Conservation (phyloP, 1,140 invertebrate species). For the Anadara kagoshimensis region DNA sequence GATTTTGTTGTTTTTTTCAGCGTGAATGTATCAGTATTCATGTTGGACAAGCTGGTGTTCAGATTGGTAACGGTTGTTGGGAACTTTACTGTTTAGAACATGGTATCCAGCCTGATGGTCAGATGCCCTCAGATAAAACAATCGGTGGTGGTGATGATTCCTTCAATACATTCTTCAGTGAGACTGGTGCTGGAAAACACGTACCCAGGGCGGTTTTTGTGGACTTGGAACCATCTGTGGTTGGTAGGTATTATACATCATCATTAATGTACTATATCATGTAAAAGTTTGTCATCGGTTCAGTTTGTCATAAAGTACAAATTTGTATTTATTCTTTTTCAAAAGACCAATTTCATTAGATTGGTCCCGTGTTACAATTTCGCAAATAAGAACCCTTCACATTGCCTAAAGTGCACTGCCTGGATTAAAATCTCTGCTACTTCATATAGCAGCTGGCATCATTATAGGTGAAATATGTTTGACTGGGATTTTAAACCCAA, state of each 20-base stretch:
- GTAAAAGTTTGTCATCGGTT: too few species aligned
- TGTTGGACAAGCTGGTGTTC: slow-evolving; percentile 91
- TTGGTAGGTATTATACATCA: slow-evolving; percentile 73
- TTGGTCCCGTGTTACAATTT: too few species aligned
- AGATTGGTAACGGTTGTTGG: slow-evolving; percentile 88
- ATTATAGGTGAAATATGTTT: too few species aligned
- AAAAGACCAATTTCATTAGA: too few species aligned
- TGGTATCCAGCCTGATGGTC: slow-evolving; percentile 90
- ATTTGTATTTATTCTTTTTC: too few species aligned
- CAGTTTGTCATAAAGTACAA: too few species aligned
- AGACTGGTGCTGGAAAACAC: slow-evolving; percentile 84
- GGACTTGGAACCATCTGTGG: slow-evolving; percentile 81
- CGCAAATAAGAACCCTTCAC: too few species aligned
- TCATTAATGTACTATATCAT: too few species aligned
- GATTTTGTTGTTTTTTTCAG: slow-evolving; percentile 49
- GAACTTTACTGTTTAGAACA: slow-evolving; percentile 93
- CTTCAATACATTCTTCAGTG: slow-evolving; percentile 92
- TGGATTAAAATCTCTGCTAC: too few species aligned
- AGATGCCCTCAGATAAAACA: slow-evolving; percentile 70
- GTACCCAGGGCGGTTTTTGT: slow-evolving; percentile 79
- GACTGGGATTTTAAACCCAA: too few species aligned
- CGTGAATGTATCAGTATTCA: slow-evolving; percentile 89
- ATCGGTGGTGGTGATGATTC: slow-evolving; percentile 83
- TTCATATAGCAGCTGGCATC: too few species aligned
- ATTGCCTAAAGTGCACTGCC: too few species aligned